These are phyloP conservation scores for Dexiosoma caninum DNA, from an alignment of 2,888 invertebrate species.

Conservation along the genomic window DNA sequence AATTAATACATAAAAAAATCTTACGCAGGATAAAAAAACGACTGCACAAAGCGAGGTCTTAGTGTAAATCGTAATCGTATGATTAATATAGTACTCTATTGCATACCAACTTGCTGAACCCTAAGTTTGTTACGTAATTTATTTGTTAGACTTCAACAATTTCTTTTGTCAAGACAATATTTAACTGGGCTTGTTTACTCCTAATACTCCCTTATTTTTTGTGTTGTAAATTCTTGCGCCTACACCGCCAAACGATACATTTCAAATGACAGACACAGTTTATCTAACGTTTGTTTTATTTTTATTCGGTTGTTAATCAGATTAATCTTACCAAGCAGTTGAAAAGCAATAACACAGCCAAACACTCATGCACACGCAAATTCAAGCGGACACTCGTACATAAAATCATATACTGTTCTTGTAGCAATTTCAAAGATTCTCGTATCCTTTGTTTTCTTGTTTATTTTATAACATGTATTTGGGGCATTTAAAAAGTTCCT, in stretches of 20 bases:
- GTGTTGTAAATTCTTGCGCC: not conserved
- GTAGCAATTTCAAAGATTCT: not conserved
- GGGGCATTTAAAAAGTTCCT: conserved; percentile 2
- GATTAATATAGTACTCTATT: too few species aligned
- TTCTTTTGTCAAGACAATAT: too few species aligned
- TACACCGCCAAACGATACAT: not conserved
- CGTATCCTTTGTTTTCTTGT: not conserved
- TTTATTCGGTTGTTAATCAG: not conserved
- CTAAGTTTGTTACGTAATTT: too few species aligned
- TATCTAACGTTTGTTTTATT: not conserved
- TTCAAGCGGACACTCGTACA: not conserved
- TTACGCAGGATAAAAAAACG: too few species aligned
- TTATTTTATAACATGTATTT: not conserved
- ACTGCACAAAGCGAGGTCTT: too few species aligned
- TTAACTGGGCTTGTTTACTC: too few species aligned
- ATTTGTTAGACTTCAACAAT: too few species aligned
- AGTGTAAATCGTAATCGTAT: too few species aligned
- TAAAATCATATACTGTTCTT: not conserved
- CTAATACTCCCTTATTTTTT: not conserved
- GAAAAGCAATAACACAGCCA: not conserved
- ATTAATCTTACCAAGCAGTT: not conserved
- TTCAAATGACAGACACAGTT: not conserved
- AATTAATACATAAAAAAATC: too few species aligned
- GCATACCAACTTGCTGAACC: too few species aligned
- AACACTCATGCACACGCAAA: not conserved